These are phyloP conservation scores for Solenopsis fugax DNA, from an alignment of 1,140 invertebrate species.

Conservation along the genomic window DNA sequence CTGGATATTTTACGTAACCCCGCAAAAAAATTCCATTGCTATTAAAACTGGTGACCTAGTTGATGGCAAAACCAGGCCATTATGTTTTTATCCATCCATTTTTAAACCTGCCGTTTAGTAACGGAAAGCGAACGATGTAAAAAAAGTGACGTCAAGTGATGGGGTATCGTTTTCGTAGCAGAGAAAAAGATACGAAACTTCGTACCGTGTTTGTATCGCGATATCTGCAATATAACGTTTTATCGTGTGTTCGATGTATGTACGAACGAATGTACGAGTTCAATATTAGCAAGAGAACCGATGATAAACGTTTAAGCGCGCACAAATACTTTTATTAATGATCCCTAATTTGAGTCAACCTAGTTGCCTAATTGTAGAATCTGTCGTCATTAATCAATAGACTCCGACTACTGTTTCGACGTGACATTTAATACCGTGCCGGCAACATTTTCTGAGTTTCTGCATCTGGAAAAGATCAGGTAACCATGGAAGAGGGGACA, in stretches of 20 bases:
- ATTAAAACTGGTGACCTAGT: conserved; percentile 14
- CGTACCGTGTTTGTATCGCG: background rate
- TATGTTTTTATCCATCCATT: background rate
- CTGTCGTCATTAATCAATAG: background rate
- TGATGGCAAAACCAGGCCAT: background rate
- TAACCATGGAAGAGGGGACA: background rate
- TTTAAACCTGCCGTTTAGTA: conserved; percentile 1
- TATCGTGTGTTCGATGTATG: too few species aligned
- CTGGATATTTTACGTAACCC: background rate
- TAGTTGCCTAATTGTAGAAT: background rate
- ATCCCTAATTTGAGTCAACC: background rate
- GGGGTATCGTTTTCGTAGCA: background rate
- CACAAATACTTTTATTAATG: background rate
- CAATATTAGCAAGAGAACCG: background rate
- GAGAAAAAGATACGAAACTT: background rate
- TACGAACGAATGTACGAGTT: too few species aligned
- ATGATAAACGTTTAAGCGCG: background rate
- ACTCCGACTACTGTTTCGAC: background rate
- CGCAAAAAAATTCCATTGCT: conserved; percentile 34
- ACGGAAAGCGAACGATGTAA: background rate
- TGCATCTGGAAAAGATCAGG: background rate
- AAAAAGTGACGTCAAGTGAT: background rate
- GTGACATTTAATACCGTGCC: background rate
- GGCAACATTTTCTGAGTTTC: background rate
- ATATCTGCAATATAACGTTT: background rate